Conservation (phyloP, 92 coral and sea anemone species). For the Siderastrea siderea region DNA sequence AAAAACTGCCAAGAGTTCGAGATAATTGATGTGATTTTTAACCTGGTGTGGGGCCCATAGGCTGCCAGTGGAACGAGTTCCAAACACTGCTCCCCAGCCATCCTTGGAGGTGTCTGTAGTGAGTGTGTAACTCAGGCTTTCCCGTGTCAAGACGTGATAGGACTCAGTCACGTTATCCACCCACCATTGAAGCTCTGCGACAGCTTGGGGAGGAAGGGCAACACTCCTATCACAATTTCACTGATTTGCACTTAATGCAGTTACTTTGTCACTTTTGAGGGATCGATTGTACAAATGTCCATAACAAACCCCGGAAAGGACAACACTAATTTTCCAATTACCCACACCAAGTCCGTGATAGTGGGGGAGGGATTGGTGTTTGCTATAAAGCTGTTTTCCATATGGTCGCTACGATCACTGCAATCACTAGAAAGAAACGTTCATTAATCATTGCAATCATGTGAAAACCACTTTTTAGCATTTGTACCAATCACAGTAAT, state of each 20-base stretch:
- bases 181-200: constrained; percentile 54
- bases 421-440: too few species aligned
- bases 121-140: constrained; percentile 24
- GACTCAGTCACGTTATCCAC: constrained; percentile 8
- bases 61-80: constrained; percentile 39
- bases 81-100: constrained; percentile 57
- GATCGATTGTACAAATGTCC: constrained; percentile 39
- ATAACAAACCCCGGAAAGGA: constrained; percentile 51
- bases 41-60: constrained; percentile 51
- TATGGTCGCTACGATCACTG: too few species aligned
- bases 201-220: constrained; percentile 17
- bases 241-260: constrained; percentile 3
- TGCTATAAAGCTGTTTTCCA: too few species aligned
- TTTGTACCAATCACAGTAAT: too few species aligned
- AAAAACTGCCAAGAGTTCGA: constrained; percentile 25
- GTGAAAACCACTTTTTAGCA: too few species aligned
- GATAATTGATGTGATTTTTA: constrained; percentile 54
- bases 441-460: too few species aligned
- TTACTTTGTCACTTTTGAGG: constrained; percentile 36
- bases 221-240: background rate
- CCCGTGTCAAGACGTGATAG: constrained; percentile 34
- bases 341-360: constrained; percentile 61
- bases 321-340: constrained; percentile 41
- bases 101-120: constrained; percentile 53
- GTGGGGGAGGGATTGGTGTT: constrained; percentile 15